Evolutionary conservation across 2,888 invertebrate species (phyloP), one percentile per base, ranked within the genome.

Genomic region (Lamproptera curius): DNA sequence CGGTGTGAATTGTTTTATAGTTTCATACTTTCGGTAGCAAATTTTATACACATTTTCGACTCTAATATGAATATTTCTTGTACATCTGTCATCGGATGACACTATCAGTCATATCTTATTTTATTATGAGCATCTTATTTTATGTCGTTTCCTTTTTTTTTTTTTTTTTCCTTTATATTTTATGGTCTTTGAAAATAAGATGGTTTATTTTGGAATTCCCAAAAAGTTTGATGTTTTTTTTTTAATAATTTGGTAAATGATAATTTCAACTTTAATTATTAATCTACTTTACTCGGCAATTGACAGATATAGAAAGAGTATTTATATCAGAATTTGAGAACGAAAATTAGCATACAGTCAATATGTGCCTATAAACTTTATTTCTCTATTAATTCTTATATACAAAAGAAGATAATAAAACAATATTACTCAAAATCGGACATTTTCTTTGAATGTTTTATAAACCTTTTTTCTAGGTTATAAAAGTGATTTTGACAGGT

Each of bases 1-100:
- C 59, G 59, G 63, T 62, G 61, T 65, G 63, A 55, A 43, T 52
- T 65, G 67, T 73, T 70, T 61, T 72, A 67, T 76, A 68, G 70
- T 74, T 75, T 73, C 52, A 69, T 70, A 73, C 63, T 57, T 66
- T 61, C 61, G 61, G 62, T 63, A 61, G 67, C 69, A 56, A 53
- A 51, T 69, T 75, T 76, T 76, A 61, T 67, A 70, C 61, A 61
- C 53, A 44, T 48, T 45, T 35, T 52, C 50, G 48, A 57, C 31
- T 51, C 51, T 54, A 11, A 45, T 49, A 54, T 56, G 52, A 38
- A 53, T 54, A 55, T 53, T 47, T 57, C 54, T 54, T 60, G 23
- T 31, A 51, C 53, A 42, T 54, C 57, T 59, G 56, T 50, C 45
- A 31, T 44, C 34, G 20, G n/a, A n/a, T n/a, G n/a, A n/a, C n/a